These are phyloP conservation scores for Todiramphus saurophagus DNA, from an alignment of 2,113 vertebrate species.

Conservation along the genomic window DNA sequence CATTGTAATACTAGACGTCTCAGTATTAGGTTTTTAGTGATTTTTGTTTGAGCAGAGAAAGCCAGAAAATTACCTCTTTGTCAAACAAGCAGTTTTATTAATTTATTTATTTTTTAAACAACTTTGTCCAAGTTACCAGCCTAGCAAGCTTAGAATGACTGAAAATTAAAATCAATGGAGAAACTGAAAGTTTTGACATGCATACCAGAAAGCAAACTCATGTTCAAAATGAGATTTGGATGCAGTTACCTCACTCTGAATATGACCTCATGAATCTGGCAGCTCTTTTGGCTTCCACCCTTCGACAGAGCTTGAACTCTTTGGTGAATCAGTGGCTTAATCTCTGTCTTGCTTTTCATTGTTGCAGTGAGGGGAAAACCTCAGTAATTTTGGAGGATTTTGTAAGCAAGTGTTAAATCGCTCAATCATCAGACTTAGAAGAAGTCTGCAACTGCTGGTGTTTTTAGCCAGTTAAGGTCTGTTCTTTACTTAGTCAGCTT, in stretches of 20 bases:
- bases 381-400: background rate
- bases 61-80: background rate
- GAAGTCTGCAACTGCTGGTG: background rate
- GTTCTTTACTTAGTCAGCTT: background rate
- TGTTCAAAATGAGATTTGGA: constrained; percentile 35
- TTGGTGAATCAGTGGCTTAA: background rate
- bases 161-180: constrained; percentile 15
- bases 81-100: background rate
- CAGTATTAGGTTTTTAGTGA: background rate
- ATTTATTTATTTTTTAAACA: background rate
- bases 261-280: constrained; percentile 28
- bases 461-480: background rate
- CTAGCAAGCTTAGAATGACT: background rate
- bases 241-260: background rate
- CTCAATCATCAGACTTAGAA: background rate
- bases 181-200: background rate
- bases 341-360: background rate
- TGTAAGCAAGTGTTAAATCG: background rate
- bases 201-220: constrained; percentile 7
- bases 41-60: background rate
- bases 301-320: background rate
- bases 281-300: background rate
- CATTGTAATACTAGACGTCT: background rate
- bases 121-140: background rate
- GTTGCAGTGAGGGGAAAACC: background rate